Conservation (phyloP, 2,888 invertebrate species). For the Ectobius pallidus region DNA sequence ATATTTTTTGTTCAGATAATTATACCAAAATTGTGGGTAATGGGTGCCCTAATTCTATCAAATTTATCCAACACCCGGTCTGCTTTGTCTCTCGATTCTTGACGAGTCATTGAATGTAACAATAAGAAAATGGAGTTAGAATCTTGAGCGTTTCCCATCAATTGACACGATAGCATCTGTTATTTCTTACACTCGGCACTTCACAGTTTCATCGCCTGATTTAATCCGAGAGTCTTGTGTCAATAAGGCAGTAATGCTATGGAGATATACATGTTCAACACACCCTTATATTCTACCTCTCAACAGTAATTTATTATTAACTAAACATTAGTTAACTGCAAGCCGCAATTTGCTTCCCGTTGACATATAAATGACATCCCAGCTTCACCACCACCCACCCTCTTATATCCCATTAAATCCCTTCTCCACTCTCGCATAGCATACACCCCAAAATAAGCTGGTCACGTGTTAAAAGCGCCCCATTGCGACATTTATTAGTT, state of each 20-base stretch:
- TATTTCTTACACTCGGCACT: neutral
- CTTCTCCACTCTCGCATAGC: conserved; percentile 20
- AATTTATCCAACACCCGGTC: no score
- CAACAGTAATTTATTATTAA: conserved; percentile 26
- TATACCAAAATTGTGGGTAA: no score
- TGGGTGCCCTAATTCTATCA: no score
- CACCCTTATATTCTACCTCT: conserved; percentile 9
- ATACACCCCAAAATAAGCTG: conserved; percentile 35
- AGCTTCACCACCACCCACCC: neutral
- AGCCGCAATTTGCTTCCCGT: conserved; percentile 30
- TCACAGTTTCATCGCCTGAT: conserved; percentile 7
- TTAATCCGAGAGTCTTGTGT: neutral
- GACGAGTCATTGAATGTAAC: no score
- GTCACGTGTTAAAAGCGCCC: conserved; percentile 32
- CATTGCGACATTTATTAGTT: conserved; percentile 22
- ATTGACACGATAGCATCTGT: no score
- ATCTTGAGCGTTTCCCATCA: no score
- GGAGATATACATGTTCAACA: conserved; percentile 1
- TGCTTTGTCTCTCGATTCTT: no score
- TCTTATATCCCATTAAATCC: conserved; percentile 28
- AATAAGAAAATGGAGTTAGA: no score
- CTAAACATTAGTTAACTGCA: conserved; percentile 28
- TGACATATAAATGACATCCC: conserved; percentile 24
- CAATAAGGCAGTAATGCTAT: conserved; percentile 7
- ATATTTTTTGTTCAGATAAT: no score